These are phyloP conservation scores for Eulithis prunata DNA, from an alignment of 2,888 invertebrate genomes.

Conservation along the genomic window DNA sequence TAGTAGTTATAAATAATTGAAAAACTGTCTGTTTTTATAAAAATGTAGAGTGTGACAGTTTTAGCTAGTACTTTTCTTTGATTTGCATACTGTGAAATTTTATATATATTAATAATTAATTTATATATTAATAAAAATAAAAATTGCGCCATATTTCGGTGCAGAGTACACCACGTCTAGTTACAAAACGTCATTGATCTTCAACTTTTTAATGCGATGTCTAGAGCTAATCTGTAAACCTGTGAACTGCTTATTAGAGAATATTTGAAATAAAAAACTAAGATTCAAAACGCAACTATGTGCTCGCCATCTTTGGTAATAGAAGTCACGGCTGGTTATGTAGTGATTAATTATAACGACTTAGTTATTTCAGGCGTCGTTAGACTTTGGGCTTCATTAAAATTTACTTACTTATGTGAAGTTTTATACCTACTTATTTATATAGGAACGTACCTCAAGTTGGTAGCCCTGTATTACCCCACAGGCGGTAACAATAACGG, in stretches of 20 bases:
- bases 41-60: too few species aligned
- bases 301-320: slow-evolving; percentile 32
- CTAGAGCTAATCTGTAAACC: slow-evolving; percentile 41
- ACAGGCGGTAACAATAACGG: slow-evolving; percentile 36
- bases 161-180: too few species aligned
- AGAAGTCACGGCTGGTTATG: slow-evolving; percentile 26
- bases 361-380: slow-evolving; percentile 18
- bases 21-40: too few species aligned
- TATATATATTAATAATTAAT: too few species aligned
- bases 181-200: background rate
- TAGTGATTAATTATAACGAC: slow-evolving; percentile 29
- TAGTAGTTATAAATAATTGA: too few species aligned
- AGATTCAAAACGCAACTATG: slow-evolving; percentile 30
- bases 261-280: slow-evolving; percentile 33
- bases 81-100: too few species aligned
- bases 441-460: background rate
- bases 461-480: slow-evolving; percentile 12
- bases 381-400: slow-evolving; percentile 8
- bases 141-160: too few species aligned
- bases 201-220: slow-evolving; percentile 37
- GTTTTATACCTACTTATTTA: background rate
- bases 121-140: too few species aligned
- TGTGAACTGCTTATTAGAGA: slow-evolving; percentile 39
- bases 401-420: slow-evolving; percentile 10
- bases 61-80: too few species aligned